Evolutionary conservation across 2,113 vertebrate genomes (phyloP), one percentile per base, ranked within the genome.

Genomic region (Electrona antarctica): DNA sequence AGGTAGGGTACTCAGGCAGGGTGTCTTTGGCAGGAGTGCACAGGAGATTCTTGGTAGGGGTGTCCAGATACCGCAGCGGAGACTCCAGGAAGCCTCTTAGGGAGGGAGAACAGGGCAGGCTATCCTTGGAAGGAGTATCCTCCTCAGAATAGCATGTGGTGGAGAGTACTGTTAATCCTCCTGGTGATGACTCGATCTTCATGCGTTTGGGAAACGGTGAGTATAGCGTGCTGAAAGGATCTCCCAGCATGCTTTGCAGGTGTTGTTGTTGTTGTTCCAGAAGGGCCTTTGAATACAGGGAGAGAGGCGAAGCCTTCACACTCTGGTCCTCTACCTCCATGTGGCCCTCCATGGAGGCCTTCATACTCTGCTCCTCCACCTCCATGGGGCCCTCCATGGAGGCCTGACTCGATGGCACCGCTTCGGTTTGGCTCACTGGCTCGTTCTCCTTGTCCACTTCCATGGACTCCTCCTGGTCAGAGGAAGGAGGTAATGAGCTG

Each of bases 71-170:
- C 67, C 95, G 96, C 11, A 99, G 84, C 0, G 98, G 98, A 0
- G 97, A 99, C 76, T 99, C 97, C 80, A 99, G 83, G 69, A 99
- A 99, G 62, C 96, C 96, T 75, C 93, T 95, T 60, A 99, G 94
- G 61, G 97, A 96, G 0, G 98, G 97, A 0, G 94, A 95, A 64
- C 93, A 91, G 1, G 96, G 94, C 54, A 94, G 91, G 56, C 93
- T 90, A 0, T 94, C 93, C 93, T 98, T 98, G 33, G 95, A 96
- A 33, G 98, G 97, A 0, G 97, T 98, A 84, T 93, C 92, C 11
- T 95, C 92, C 1, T 84, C 87, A 5, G 85, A 95, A 82, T 93
- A 95, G 88, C 94, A 96, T 76, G 95, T 97, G 81, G 98, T 98
- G 1, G 97, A 98, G n/a, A 99, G 92, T 81, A 99, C 96, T 1